Percentiles rank a stretch among this genome's conserved stretches.
Evolutionary conservation across 2,797 vertebrate genomes (phyloP).

Genomic region (Tangara arthus): DNA sequence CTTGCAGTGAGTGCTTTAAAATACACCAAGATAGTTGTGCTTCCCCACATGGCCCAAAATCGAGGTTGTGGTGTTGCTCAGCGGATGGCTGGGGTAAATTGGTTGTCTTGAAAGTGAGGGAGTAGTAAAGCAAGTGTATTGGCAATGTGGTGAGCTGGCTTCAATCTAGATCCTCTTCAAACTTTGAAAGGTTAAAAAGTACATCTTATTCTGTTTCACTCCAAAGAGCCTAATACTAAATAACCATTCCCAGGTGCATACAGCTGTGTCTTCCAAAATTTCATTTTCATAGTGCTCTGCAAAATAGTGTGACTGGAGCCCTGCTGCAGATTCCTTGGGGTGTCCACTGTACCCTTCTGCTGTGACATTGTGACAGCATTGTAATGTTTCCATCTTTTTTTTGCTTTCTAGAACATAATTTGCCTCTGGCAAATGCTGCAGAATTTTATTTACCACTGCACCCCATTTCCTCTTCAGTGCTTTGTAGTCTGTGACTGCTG

Average conservation of each 20-base stretch:
- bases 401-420: conserved; percentile 24
- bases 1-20: background rate
- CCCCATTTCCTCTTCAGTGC: conserved; percentile 11
- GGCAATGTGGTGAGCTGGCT: background rate
- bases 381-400: background rate
- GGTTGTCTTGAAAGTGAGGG: background rate
- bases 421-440: conserved; percentile 27
- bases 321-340: conserved; percentile 24
- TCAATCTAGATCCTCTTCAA: background rate
- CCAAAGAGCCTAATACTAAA: background rate
- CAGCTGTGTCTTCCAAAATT: conserved; percentile 9
- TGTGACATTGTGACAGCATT: background rate
- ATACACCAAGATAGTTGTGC: background rate
- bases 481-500: conserved; percentile 24
- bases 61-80: background rate
- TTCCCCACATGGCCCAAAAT: background rate
- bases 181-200: background rate
- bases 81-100: background rate
- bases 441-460: conserved; percentile 45
- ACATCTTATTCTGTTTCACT: background rate
- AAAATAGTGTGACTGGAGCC: background rate
- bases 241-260: conserved; percentile 2
- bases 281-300: background rate
- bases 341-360: conserved; percentile 8
- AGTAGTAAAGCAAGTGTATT: background rate